These are phyloP conservation scores for Habrosyne pyritoides DNA, from an alignment of 2,888 invertebrate species.

Conservation along the genomic window DNA sequence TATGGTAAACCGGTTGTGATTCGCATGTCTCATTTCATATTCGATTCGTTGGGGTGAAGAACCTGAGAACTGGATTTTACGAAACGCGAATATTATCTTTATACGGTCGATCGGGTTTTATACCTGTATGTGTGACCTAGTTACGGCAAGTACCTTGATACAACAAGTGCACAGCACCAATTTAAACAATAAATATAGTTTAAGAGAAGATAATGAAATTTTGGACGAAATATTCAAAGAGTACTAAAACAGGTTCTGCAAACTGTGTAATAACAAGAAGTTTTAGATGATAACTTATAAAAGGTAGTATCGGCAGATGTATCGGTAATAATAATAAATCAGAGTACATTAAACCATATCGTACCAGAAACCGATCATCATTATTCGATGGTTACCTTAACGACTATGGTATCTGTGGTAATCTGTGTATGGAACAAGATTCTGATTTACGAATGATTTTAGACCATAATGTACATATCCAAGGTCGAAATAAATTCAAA, in stretches of 20 bases:
- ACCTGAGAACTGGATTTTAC: slow-evolving; percentile 10
- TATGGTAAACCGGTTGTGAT: slow-evolving; percentile 34
- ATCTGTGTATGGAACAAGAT: neutral
- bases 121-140: neutral
- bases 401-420: neutral
- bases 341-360: neutral
- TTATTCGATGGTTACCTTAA: neutral
- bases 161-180: neutral
- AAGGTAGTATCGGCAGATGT: neutral
- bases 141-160: neutral
- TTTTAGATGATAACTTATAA: neutral
- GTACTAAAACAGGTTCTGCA: neutral
- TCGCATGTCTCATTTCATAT: slow-evolving; percentile 34
- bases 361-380: neutral
- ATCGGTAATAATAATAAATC: neutral
- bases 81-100: slow-evolving; percentile 12
- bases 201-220: neutral
- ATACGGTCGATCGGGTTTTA: slow-evolving; percentile 11
- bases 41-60: slow-evolving; percentile 25
- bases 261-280: neutral
- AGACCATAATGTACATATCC: neutral
- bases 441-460: neutral
- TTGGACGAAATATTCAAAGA: no score
- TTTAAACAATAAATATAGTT: neutral
- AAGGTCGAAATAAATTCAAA: neutral